These are phyloP conservation scores for Australoheros scitulus DNA, from an alignment of 2,113 vertebrate species.

Conservation along the genomic window DNA sequence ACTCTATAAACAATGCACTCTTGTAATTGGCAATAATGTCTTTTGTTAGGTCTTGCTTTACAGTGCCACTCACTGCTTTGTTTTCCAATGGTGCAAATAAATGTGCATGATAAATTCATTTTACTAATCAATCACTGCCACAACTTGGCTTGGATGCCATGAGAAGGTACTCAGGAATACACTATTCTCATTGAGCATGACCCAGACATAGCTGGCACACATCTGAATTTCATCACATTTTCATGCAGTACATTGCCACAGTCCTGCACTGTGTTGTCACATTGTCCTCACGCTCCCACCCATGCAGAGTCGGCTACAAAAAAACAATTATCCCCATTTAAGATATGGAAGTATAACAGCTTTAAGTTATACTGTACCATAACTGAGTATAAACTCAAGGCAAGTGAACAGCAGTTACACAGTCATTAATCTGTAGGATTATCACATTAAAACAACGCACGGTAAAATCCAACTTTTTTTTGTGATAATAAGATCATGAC, in stretches of 20 bases:
- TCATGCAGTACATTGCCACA: slow-evolving; percentile 47
- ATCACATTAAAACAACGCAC: slow-evolving; percentile 41
- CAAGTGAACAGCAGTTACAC: slow-evolving; percentile 27
- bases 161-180: not conserved
- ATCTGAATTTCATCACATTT: slow-evolving; percentile 26
- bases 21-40: not conserved
- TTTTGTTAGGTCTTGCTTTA: not conserved
- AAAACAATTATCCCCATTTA: slow-evolving; percentile 35
- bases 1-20: not conserved
- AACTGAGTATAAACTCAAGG: slow-evolving; percentile 31
- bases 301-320: slow-evolving; percentile 14
- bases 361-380: slow-evolving; percentile 51
- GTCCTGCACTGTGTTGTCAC: not conserved
- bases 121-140: not conserved
- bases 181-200: not conserved
- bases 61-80: not conserved
- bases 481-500: slow-evolving; percentile 41
- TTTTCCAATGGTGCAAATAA: not conserved
- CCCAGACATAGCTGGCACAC: slow-evolving; percentile 15
- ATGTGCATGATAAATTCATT: not conserved
- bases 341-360: slow-evolving; percentile 57
- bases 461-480: slow-evolving; percentile 33
- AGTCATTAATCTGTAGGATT: slow-evolving; percentile 34
- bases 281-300: not conserved
- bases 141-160: not conserved